Percentiles rank a stretch among this genome's conserved stretches.
Evolutionary conservation across 2,888 invertebrate genomes (phyloP).

Genomic region (Polyommatus iphigenia): DNA sequence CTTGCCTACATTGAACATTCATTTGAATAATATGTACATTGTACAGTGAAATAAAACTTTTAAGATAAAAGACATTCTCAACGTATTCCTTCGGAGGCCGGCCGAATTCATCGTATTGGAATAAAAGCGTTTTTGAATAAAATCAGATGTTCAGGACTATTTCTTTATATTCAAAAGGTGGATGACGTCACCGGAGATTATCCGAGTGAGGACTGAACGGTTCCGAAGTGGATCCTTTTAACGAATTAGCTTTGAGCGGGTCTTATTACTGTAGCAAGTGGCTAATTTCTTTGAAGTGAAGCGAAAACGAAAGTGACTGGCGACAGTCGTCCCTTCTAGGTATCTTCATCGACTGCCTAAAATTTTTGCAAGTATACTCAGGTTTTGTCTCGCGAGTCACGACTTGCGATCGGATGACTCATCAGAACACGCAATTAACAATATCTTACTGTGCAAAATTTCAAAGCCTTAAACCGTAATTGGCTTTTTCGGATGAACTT

Average conservation of each 20-base stretch:
- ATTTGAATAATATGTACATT: too few species aligned
- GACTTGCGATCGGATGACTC: neutral
- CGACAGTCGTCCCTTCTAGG: neutral
- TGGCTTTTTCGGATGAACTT: neutral
- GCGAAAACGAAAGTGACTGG: conserved; percentile 11
- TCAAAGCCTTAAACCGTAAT: neutral
- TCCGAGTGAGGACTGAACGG: conserved; percentile 47
- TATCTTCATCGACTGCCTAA: neutral
- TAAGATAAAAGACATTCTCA: neutral
- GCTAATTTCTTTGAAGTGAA: conserved; percentile 34
- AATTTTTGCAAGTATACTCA: neutral
- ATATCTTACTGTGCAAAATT: neutral
- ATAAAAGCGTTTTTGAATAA: conserved; percentile 33
- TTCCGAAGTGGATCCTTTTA: conserved; percentile 44
- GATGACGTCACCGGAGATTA: conserved; percentile 48
- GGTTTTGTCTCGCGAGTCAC: neutral
- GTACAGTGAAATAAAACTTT: neutral
- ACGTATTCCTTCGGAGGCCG: neutral
- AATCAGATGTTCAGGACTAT: conserved; percentile 42
- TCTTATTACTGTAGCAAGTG: conserved; percentile 38
- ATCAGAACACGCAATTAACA: neutral
- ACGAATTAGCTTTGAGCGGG: conserved; percentile 44
- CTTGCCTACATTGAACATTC: too few species aligned
- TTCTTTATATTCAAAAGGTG: conserved; percentile 43
- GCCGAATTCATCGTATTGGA: conserved; percentile 20